Percentiles rank a stretch among this genome's conserved stretches.
These are phyloP conservation scores for Arctocebus calabarensis DNA, from an alignment of 2,797 vertebrate genomes.

Conservation along the genomic window DNA sequence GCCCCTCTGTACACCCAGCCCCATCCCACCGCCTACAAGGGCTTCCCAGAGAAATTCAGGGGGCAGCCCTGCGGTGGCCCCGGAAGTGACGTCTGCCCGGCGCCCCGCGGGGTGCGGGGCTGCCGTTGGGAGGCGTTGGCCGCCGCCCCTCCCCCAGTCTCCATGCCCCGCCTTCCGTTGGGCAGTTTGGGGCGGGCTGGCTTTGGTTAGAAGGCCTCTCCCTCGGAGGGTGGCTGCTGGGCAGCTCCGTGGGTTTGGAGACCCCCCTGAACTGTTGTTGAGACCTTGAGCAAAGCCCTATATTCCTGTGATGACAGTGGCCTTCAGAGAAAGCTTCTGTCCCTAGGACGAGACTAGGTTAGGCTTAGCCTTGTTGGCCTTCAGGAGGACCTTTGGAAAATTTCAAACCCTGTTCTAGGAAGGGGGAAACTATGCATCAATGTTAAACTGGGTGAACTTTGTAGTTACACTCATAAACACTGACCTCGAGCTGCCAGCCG, in stretches of 20 bases:
- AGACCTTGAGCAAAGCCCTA: conserved; percentile 39
- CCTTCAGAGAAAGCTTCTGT: background rate
- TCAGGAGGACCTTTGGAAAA: background rate
- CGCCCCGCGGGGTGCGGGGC: background rate
- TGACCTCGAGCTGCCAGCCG: background rate
- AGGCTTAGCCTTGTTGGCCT: background rate
- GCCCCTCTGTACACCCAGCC: background rate
- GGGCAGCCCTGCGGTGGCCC: background rate
- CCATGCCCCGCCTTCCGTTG: accelerated
- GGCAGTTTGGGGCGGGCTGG: background rate
- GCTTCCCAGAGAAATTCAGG: accelerated
- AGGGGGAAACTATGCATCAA: background rate
- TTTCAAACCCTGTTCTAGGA: background rate
- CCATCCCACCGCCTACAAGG: too few species aligned
- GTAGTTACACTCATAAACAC: background rate
- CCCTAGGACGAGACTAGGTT: background rate
- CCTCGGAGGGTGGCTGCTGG: accelerated
- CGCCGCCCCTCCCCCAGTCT: accelerated
- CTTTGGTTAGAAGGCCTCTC: too few species aligned
- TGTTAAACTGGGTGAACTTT: background rate
- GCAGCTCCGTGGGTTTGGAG: background rate
- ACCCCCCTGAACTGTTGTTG: background rate
- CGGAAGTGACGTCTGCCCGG: background rate
- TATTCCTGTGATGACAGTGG: conserved; percentile 64
- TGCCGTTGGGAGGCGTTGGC: conserved; percentile 46